phyloP scores from a whole-genome alignment of 2,113 vertebrate species.

The Pangasianodon hypophthalmus region DNA sequence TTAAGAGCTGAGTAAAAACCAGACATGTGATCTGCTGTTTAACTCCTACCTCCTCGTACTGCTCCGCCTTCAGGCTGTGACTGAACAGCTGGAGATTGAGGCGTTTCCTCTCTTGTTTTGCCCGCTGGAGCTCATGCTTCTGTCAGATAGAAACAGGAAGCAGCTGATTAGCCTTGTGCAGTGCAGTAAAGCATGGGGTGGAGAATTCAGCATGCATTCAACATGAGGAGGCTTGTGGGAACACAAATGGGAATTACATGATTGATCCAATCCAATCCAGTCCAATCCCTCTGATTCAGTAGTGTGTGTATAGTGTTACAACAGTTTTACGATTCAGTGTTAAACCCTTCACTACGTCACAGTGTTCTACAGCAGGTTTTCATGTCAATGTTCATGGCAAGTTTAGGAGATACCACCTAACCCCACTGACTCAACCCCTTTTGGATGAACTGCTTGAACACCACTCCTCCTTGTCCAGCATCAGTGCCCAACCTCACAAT shows the following conservation, averaged over 20 bases:
- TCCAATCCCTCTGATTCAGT: not conserved
- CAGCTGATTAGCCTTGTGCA: not conserved
- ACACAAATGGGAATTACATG: slow-evolving; percentile 16
- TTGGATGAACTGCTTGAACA: not conserved
- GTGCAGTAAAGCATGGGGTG: not conserved
- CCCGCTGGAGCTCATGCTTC: slow-evolving; percentile 80
- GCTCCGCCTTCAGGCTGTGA: slow-evolving; percentile 67
- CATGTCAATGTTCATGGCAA: not conserved
- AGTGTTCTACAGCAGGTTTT: not conserved
- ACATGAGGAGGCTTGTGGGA: too few relatives aligned
- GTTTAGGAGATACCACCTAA: not conserved
- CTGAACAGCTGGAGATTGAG: slow-evolving; percentile 74
- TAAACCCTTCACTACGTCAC: not conserved
- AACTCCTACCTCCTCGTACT: slow-evolving; percentile 78
- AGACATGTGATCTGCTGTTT: slow-evolving; percentile 36
- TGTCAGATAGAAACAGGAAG: slow-evolving; percentile 56
- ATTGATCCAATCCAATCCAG: not conserved
- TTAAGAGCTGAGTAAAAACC: slow-evolving; percentile 21
- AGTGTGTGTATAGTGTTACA: not conserved
- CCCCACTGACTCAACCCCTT: not conserved
- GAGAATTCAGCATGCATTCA: not conserved
- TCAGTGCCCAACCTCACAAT: not conserved
- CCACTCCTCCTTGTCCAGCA: not conserved
- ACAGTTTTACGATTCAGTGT: not conserved
- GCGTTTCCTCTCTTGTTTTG: slow-evolving; percentile 67